Conservation (phyloP, 37 sponge, comb jelly and placozoan genomes). For the Beroe forskalii region DNA sequence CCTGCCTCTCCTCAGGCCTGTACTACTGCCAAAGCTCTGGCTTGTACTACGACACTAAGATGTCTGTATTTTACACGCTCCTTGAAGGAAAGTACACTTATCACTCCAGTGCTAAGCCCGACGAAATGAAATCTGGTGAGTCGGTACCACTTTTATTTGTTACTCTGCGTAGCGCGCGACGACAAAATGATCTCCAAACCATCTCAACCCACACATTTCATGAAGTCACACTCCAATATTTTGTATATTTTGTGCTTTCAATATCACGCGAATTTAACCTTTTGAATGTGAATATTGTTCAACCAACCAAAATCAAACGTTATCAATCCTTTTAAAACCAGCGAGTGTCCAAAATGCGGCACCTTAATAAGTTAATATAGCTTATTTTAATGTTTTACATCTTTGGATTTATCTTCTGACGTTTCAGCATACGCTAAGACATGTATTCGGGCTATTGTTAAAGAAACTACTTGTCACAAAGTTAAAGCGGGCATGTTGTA, state of each 20-base stretch:
- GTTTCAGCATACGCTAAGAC: constrained; percentile 42
- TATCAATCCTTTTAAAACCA: no score
- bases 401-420: neutral
- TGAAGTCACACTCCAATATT: neutral
- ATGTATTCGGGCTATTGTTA: constrained; percentile 48
- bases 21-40: constrained; percentile 60
- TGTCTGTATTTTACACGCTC: constrained; percentile 57
- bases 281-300: no score
- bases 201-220: neutral
- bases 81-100: constrained; percentile 16
- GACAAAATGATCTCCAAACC: neutral
- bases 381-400: neutral
- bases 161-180: constrained; percentile 19
- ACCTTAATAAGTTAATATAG: no score
- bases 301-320: no score
- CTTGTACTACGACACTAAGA: constrained; percentile 58
- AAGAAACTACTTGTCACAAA: constrained; percentile 33
- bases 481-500: constrained; percentile 7
- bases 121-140: constrained; percentile 52
- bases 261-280: no score
- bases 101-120: constrained; percentile 49
- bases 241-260: neutral
- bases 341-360: no score
- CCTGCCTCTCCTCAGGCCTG: constrained; percentile 1
- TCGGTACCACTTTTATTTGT: neutral